Evolutionary conservation across 1,140 invertebrate species (phyloP).

Genomic region (Caenorhabditis remanei): DNA sequence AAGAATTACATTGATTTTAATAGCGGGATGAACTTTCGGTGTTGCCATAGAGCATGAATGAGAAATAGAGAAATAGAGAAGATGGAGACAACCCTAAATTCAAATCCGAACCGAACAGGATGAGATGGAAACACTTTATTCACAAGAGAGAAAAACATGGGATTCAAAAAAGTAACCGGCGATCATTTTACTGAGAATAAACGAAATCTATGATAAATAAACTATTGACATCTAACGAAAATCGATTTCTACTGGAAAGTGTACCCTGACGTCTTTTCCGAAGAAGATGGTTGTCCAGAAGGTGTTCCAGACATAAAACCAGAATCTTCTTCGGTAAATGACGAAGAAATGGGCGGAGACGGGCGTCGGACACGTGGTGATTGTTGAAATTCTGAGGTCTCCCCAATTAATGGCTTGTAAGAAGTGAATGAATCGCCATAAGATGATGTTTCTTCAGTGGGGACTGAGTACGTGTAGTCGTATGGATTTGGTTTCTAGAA

Average conservation of each 20-base stretch:
- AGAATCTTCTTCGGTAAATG: slow-evolving; percentile 1
- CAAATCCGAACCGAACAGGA: too few species aligned
- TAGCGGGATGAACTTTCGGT: too few species aligned
- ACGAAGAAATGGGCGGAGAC: background rate
- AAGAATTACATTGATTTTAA: too few species aligned
- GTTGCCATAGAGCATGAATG: too few species aligned
- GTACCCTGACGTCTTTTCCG: background rate
- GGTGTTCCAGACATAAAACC: slow-evolving; percentile 57
- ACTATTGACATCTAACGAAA: background rate
- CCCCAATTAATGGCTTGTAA: slow-evolving; percentile 21
- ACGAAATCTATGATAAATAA: background rate
- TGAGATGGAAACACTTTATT: too few species aligned
- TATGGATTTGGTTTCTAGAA: slow-evolving; percentile 32
- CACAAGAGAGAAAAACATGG: background rate
- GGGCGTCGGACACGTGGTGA: background rate
- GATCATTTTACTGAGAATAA: background rate
- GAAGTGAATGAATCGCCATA: slow-evolving; percentile 26
- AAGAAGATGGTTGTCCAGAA: slow-evolving; percentile 9
- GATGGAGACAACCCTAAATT: too few species aligned
- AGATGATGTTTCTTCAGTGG: background rate
- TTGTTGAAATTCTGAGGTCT: slow-evolving; percentile 5
- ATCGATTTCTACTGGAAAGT: background rate
- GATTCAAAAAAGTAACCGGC: background rate
- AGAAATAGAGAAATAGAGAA: too few species aligned
- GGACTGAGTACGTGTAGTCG: slow-evolving; percentile 2